These are phyloP conservation scores for Lasioglossum oenotherae DNA, from an alignment of 2,888 invertebrate genomes.

Conservation along the genomic window DNA sequence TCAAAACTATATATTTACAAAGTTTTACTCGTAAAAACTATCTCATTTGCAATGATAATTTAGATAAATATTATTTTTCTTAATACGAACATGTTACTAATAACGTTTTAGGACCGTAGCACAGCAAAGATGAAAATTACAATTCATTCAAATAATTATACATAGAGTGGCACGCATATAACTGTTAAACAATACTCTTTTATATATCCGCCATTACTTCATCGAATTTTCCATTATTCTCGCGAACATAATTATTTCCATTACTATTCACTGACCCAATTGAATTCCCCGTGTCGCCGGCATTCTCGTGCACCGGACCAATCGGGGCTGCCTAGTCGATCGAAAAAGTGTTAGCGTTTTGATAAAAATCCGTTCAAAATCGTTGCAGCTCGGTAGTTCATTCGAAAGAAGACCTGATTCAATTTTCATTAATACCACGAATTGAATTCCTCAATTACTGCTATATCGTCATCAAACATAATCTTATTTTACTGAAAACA, in stretches of 20 bases:
- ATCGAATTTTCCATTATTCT: slow-evolving; percentile 10
- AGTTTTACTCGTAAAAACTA: no score
- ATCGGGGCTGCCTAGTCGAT: slow-evolving; percentile 22
- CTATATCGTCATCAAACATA: not conserved
- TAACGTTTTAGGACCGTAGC: not conserved
- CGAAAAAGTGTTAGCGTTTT: slow-evolving; percentile 37
- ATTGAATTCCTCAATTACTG: slow-evolving; percentile 8
- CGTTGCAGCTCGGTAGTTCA: slow-evolving; percentile 21
- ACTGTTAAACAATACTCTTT: not conserved
- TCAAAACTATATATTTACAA: not conserved
- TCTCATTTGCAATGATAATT: not conserved
- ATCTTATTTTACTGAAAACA: not conserved
- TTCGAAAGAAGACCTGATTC: slow-evolving; percentile 39
- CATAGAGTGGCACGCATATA: not conserved
- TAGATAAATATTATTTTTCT: not conserved
- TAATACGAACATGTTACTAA: not conserved
- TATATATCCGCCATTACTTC: not conserved
- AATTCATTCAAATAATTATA: not conserved
- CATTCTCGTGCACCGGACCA: not conserved
- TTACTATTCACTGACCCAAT: slow-evolving; percentile 41
- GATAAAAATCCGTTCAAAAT: slow-evolving; percentile 11
- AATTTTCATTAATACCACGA: slow-evolving; percentile 29
- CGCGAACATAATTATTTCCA: slow-evolving; percentile 28
- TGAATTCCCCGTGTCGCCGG: slow-evolving; percentile 29
- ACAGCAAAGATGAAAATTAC: not conserved